Conservation (phyloP, 2,888 invertebrate species). For the Melanostoma scalare region DNA sequence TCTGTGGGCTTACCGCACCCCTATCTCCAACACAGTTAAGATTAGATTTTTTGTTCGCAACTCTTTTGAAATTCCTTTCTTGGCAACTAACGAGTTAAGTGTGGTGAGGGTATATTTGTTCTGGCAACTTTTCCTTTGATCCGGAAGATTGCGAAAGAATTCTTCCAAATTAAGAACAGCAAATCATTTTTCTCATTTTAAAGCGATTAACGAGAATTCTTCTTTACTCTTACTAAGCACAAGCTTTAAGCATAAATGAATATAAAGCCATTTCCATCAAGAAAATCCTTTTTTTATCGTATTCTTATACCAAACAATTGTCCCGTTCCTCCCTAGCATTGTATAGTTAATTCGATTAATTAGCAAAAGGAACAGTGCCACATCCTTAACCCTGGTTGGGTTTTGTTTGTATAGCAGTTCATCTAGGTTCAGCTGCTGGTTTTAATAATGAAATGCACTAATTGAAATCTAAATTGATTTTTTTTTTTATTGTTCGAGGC, state of each 20-base stretch:
- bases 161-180: not conserved
- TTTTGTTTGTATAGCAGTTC: not conserved
- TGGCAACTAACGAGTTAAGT: slow-evolving; percentile 1
- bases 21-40: no score
- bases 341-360: slow-evolving; percentile 50
- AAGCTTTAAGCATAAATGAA: slow-evolving; percentile 1
- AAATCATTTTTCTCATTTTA: not conserved
- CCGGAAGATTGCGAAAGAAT: not conserved
- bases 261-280: not conserved
- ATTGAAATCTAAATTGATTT: slow-evolving; percentile 47
- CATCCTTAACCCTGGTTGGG: slow-evolving; percentile 13
- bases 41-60: not conserved
- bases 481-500: not conserved
- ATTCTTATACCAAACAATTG: not conserved
- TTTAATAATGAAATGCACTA: slow-evolving; percentile 33
- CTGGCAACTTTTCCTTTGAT: not conserved
- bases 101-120: not conserved
- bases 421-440: slow-evolving; percentile 2
- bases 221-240: not conserved
- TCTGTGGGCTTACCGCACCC: no score
- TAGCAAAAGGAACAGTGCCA: slow-evolving; percentile 27
- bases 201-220: slow-evolving; percentile 10
- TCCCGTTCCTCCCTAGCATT: not conserved
- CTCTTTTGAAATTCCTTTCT: no score
- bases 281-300: not conserved